Percentiles rank a stretch among this genome's conserved stretches.
Evolutionary conservation across 2,888 invertebrate genomes (phyloP).

Genomic region (Proisotoma minuta): DNA sequence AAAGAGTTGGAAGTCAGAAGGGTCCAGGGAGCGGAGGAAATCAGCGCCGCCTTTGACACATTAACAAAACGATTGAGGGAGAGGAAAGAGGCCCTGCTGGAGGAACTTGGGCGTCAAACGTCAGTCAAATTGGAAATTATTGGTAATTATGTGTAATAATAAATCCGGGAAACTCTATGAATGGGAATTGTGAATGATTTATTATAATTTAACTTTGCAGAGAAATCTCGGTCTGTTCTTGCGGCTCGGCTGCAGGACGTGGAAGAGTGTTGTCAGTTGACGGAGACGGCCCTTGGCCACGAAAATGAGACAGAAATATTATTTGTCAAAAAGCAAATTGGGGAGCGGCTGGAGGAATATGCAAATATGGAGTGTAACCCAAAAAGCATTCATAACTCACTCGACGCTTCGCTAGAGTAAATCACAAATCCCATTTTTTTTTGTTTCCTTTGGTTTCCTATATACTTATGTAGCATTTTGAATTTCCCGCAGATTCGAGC

Average conservation of each 20-base stretch:
- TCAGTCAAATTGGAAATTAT: slow-evolving; percentile 41
- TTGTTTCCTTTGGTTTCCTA: background rate
- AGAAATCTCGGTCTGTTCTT: slow-evolving; percentile 49
- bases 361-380: slow-evolving; percentile 46
- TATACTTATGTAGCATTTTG: background rate
- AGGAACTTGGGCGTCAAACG: slow-evolving; percentile 40
- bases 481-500: slow-evolving; percentile 38
- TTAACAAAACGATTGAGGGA: slow-evolving; percentile 41
- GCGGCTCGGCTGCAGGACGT: slow-evolving; percentile 51
- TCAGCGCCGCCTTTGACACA: slow-evolving; percentile 41
- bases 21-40: slow-evolving; percentile 38
- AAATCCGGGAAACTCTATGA: background rate
- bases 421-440: slow-evolving; percentile 7
- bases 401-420: slow-evolving; percentile 46
- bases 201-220: slow-evolving; percentile 47
- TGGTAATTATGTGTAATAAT: slow-evolving; percentile 31
- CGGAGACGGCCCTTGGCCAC: slow-evolving; percentile 53
- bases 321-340: slow-evolving; percentile 54
- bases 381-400: slow-evolving; percentile 22
- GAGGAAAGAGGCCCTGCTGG: slow-evolving; percentile 36
- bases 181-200: background rate
- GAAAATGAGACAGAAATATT: slow-evolving; percentile 54
- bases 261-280: slow-evolving; percentile 53
- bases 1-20: slow-evolving; percentile 42
- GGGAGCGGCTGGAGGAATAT: slow-evolving; percentile 52